These are phyloP conservation scores for Archilochus colubris DNA, from an alignment of 2,113 vertebrate genomes.

Conservation along the genomic window DNA sequence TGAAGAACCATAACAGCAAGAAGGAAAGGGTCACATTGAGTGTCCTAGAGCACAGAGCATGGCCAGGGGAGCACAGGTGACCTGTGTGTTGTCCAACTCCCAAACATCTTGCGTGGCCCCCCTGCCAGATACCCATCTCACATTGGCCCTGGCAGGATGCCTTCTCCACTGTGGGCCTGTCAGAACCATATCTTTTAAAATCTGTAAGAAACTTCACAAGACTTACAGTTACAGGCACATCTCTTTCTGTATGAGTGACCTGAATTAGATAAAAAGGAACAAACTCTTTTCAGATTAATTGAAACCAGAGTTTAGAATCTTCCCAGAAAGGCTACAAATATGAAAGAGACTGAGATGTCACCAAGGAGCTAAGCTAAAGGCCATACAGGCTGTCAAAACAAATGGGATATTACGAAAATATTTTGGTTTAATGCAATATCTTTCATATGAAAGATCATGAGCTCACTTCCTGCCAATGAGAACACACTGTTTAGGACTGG, in stretches of 20 bases:
- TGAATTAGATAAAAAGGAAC: neutral
- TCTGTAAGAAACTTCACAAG: neutral
- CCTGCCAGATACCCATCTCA: fast-evolving
- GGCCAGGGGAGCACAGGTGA: neutral
- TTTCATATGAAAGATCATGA: neutral
- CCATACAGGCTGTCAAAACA: neutral
- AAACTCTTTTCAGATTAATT: neutral
- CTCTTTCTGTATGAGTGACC: neutral
- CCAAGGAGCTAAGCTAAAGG: neutral
- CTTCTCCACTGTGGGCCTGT: neutral
- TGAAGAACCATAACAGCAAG: neutral
- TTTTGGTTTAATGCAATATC: neutral
- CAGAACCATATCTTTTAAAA: neutral
- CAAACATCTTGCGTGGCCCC: neutral
- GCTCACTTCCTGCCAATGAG: neutral
- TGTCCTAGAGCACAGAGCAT: neutral
- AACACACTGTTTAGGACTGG: neutral
- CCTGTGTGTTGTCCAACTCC: neutral
- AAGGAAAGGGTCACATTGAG: neutral
- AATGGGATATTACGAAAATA: neutral
- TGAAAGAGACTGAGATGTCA: neutral
- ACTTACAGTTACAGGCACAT: neutral
- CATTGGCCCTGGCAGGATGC: neutral
- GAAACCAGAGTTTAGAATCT: neutral
- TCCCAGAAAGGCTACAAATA: neutral